These are phyloP conservation scores for Daubentonia madagascariensis DNA, from an alignment of 2,113 vertebrate species.

Conservation along the genomic window DNA sequence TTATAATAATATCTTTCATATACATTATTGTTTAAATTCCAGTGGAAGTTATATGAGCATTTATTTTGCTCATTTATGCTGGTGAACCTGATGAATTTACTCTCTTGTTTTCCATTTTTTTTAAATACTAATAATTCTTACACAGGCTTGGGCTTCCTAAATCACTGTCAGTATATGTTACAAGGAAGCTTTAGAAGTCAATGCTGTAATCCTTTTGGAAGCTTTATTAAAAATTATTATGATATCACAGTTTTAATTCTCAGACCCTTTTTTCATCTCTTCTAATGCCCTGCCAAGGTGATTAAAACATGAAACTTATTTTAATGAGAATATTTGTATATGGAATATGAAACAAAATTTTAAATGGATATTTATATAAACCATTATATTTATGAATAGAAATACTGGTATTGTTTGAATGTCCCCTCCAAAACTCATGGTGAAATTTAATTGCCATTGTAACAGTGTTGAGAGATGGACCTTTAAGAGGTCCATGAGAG, in stretches of 20 bases:
- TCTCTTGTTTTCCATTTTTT: not conserved
- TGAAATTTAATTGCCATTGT: not conserved
- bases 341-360: not conserved
- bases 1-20: not conserved
- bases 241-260: not conserved
- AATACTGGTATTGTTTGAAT: not conserved
- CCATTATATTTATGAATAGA: not conserved
- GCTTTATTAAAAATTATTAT: not conserved
- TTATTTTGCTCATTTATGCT: constrained; percentile 10
- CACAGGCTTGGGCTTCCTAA: not conserved
- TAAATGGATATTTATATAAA: not conserved
- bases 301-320: not conserved
- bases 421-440: not conserved
- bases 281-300: not conserved
- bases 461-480: not conserved
- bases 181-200: not conserved
- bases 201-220: not conserved
- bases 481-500: not conserved
- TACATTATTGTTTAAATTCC: not conserved
- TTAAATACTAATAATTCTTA: not conserved
- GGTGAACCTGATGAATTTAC: not conserved
- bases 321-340: not conserved
- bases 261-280: not conserved
- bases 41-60: not conserved
- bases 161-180: not conserved